Evolutionary conservation across 92 coral and sea anemone species (phyloP), one percentile per base, ranked within the genome.

Genomic region (Siderastrea siderea): DNA sequence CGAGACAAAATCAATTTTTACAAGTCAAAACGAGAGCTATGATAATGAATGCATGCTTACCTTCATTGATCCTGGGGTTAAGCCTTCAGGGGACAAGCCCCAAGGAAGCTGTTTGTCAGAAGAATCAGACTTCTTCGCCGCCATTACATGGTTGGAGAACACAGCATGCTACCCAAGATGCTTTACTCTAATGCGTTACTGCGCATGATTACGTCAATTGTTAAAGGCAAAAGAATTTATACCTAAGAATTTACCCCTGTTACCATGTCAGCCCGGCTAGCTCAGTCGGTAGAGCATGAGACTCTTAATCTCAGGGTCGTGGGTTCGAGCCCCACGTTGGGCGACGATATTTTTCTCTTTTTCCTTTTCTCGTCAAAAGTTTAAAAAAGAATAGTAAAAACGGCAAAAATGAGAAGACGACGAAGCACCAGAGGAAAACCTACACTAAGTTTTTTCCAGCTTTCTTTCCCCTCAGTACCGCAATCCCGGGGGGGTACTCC

Each of bases 301-400:
- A 96, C 98, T 96, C 96, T 94, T 96, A 96, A 96, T 96, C 98
- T 88, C 95, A 94, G 99, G 98, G 98, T 94, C 99, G 96, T 93
- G 98, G 99, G 99, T 96, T 96, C 99, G 99, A 96, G 98, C 98
- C 99, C 96, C 98, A 92, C 98, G 95, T 95, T 93, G 96, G 98
- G 96, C 96, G 95, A 13, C 47, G 7, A 2, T 51, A 0, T 45
- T 65, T 53, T 53, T 65, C 8, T 55, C 69, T 79, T 54, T 9
- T 13, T 51, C 4, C 13, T 68, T 75, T 46, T 46, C 16, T 63
- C 59, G 38, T 17, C 65, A 60, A 60, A 60, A 60, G 65, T n/a
- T n/a, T n/a, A n/a, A n/a, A n/a, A n/a, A n/a, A n/a, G n/a, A n/a
- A n/a, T n/a, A n/a, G n/a, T n/a, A n/a, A n/a, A n/a, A n/a, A n/a